Percentiles rank a stretch among this genome's conserved stretches.
Conservation (phyloP, 2,888 invertebrate species). For the Zelleria hepariella region DNA sequence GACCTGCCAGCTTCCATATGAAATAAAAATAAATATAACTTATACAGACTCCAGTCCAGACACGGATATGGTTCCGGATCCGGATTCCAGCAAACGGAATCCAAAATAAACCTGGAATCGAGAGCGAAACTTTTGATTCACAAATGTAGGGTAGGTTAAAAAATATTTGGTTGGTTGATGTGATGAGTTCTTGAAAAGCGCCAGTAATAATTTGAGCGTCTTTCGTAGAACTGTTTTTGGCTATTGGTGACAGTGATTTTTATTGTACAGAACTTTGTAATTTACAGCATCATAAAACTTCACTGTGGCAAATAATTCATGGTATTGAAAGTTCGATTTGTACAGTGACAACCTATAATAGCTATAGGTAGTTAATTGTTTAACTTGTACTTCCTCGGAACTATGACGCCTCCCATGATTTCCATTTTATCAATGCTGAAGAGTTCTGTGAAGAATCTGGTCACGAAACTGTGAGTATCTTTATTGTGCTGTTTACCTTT, state of each 20-base stretch:
- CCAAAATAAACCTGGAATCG: too few species aligned
- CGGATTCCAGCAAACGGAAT: too few species aligned
- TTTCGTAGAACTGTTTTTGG: background rate
- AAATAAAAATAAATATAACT: too few species aligned
- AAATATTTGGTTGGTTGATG: background rate
- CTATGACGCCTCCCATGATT: conserved; percentile 13
- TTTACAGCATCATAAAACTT: too few species aligned
- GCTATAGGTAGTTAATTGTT: background rate
- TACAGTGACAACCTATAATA: background rate
- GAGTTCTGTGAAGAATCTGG: conserved; percentile 1
- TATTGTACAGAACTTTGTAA: background rate
- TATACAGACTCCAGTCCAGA: too few species aligned
- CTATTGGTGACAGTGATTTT: background rate
- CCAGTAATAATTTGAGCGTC: background rate
- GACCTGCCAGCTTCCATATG: too few species aligned
- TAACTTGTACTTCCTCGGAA: background rate
- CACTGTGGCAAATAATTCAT: too few species aligned
- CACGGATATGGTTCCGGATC: too few species aligned
- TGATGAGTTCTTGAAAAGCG: background rate
- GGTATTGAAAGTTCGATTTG: background rate
- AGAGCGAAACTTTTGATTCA: background rate
- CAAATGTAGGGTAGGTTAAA: background rate
- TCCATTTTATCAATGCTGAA: conserved; percentile 18
- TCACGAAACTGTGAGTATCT: background rate
- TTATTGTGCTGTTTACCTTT: background rate